A percentile compares a stretch with the other conserved stretches of the same genome.
Conservation (phyloP, 2,113 vertebrate genomes). For the Pituophis catenifer region DNA sequence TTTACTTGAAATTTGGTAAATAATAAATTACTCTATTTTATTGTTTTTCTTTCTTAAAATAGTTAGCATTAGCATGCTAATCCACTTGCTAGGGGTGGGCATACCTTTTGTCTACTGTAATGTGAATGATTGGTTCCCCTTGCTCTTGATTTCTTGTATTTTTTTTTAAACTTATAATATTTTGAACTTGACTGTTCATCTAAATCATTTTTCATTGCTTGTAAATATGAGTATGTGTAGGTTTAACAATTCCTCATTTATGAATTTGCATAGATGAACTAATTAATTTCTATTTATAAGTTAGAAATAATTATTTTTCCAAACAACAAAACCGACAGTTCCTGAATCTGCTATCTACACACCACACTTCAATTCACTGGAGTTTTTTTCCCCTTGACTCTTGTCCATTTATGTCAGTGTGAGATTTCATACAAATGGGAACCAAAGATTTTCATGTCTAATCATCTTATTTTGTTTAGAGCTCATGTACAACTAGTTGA, state of each 20-base stretch:
- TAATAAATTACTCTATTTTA: not conserved
- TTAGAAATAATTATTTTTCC: not conserved
- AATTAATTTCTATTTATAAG: not conserved
- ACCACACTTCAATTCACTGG: not conserved
- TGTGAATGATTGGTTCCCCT: not conserved
- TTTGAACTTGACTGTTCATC: not conserved
- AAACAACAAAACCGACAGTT: not conserved
- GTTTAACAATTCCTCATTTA: not conserved
- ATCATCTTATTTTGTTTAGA: not conserved
- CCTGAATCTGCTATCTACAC: not conserved
- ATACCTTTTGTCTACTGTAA: not conserved
- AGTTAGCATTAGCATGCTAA: not conserved
- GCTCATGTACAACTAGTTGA: not conserved
- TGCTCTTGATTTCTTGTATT: not conserved
- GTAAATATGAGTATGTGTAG: not conserved
- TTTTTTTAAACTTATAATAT: not conserved
- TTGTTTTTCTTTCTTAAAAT: not conserved
- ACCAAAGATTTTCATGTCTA: not conserved
- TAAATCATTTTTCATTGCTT: not conserved
- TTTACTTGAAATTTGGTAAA: not conserved
- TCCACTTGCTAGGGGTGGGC: not conserved
- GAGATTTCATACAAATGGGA: not conserved
- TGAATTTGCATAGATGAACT: not conserved
- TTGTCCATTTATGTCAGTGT: not conserved
- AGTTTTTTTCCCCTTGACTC: not conserved